These are phyloP conservation scores for Dromiciops gliroides DNA, from an alignment of 2,113 vertebrate genomes.

Conservation along the genomic window DNA sequence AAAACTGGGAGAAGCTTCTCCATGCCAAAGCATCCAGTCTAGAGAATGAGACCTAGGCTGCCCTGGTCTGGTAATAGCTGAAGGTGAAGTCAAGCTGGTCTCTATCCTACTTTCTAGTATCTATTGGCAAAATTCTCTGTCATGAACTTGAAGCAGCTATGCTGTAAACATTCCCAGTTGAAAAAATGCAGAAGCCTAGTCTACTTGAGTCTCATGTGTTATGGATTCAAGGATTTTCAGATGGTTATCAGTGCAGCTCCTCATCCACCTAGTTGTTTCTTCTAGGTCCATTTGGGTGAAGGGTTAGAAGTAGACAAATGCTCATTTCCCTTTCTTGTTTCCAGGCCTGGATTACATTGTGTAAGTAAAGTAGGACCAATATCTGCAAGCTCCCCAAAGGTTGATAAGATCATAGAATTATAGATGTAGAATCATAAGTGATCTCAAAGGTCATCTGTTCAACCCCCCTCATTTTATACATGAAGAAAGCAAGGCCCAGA, in stretches of 20 bases:
- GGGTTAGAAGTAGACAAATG: not conserved
- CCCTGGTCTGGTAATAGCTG: not conserved
- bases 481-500: no score
- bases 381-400: not conserved
- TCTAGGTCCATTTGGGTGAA: not conserved
- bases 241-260: no score
- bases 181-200: not conserved
- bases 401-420: not conserved
- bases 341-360: not conserved
- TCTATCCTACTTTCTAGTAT: not conserved
- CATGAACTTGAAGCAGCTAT: not conserved
- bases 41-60: not conserved
- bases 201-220: not conserved
- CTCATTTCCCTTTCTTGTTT: not conserved
- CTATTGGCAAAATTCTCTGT: not conserved
- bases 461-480: no score
- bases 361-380: not conserved
- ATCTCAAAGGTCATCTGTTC: no score
- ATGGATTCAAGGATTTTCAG: not conserved
- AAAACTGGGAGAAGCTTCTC: not conserved
- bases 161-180: not conserved
- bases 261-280: not conserved
- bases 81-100: not conserved
- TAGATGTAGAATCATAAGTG: not conserved
- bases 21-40: not conserved